These are phyloP conservation scores for Akabosia matsudoensis DNA, from an alignment of 1,140 invertebrate species.

Conservation along the genomic window DNA sequence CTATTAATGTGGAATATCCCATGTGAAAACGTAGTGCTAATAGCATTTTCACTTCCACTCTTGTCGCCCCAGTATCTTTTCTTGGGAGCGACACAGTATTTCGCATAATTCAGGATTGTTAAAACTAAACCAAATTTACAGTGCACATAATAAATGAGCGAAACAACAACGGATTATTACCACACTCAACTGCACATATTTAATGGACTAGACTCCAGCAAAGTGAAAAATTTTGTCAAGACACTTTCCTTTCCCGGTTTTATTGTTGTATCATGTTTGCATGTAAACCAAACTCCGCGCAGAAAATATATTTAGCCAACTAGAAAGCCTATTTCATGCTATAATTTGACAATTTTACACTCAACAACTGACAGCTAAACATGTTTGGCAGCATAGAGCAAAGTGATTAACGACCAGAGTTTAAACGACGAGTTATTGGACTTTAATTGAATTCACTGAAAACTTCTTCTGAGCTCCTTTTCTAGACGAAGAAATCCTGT, in stretches of 20 bases:
- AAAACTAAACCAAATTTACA: background rate
- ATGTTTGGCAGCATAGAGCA: background rate
- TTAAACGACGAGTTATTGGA: background rate
- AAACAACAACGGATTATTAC: background rate
- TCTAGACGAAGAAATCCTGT: no score
- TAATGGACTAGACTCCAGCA: no score
- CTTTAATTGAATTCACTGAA: conserved; percentile 8
- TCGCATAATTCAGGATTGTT: background rate
- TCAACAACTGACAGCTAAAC: background rate
- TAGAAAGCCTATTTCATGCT: no score
- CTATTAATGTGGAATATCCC: background rate
- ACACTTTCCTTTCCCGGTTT: background rate
- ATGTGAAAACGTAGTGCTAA: background rate
- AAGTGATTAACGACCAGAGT: conserved; percentile 10
- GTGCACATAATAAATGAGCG: background rate
- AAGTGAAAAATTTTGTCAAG: no score
- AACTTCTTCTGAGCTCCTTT: background rate
- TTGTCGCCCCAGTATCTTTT: background rate
- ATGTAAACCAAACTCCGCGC: no score
- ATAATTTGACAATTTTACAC: no score
- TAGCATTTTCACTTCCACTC: background rate
- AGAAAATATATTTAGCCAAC: no score
- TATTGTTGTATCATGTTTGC: background rate
- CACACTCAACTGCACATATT: background rate
- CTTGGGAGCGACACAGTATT: no score